Conservation (phyloP, 2,113 vertebrate genomes). For the Carettochelys insculpta region DNA sequence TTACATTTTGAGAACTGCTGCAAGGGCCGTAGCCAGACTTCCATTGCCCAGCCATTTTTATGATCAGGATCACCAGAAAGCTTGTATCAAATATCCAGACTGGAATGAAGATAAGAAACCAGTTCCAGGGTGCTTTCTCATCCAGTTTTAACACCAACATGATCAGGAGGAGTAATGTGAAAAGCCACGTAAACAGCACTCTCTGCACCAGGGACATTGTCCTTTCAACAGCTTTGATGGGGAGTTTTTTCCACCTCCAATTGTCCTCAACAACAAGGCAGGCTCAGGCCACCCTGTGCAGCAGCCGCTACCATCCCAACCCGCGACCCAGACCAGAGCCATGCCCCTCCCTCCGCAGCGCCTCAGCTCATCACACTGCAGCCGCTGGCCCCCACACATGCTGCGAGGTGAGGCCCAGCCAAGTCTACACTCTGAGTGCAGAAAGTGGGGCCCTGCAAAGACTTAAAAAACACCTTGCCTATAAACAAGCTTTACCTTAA, state of each 20-base stretch:
- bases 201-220: conserved; percentile 97
- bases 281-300: too few species aligned
- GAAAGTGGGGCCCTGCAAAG: too few species aligned
- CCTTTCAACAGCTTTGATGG: conserved; percentile 81
- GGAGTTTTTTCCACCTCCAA: conserved; percentile 5
- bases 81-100: conserved; percentile 96
- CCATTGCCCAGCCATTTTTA: conserved; percentile 93
- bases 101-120: conserved; percentile 96
- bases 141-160: conserved; percentile 95
- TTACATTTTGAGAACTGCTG: conserved; percentile 88
- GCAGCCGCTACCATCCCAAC: too few species aligned
- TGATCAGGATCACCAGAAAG: conserved; percentile 90
- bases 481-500: too few species aligned
- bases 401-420: too few species aligned
- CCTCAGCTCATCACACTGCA: neutral
- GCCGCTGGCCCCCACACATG: too few species aligned
- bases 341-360: too few species aligned
- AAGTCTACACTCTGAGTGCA: too few species aligned
- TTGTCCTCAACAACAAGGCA: conserved; percentile 28
- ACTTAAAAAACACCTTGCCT: too few species aligned
- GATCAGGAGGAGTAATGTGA: conserved; percentile 92
- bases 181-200: conserved; percentile 94
- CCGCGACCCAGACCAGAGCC: neutral
- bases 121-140: conserved; percentile 94
- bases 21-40: conserved; percentile 90